Evolutionary conservation across 2,113 vertebrate genomes (phyloP).

Genomic region (Ictidomys tridecemlineatus): DNA sequence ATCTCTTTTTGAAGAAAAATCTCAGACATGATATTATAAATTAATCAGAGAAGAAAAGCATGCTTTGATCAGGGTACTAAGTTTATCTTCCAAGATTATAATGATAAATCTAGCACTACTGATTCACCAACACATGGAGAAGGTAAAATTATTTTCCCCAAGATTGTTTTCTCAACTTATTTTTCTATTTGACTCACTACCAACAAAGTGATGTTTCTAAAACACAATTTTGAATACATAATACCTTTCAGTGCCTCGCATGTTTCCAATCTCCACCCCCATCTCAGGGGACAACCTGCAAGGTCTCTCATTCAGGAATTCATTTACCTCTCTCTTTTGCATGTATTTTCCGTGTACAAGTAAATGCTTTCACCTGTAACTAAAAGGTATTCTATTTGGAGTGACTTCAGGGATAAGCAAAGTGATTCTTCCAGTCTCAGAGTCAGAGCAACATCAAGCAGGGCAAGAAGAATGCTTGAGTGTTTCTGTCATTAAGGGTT

Average conservation of each 20-base stretch:
- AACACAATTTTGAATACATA: not conserved
- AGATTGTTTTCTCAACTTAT: not conserved
- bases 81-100: not conserved
- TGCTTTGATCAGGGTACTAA: not conserved
- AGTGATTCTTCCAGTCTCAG: not conserved
- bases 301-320: not conserved
- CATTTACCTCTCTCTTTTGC: not conserved
- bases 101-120: not conserved
- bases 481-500: not conserved
- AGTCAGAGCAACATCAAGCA: not conserved
- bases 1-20: not conserved
- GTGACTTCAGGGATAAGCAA: not conserved
- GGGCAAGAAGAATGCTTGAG: not conserved
- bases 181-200: not conserved
- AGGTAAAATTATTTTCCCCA: not conserved
- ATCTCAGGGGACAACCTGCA: not conserved
- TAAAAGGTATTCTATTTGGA: not conserved
- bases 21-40: not conserved
- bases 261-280: not conserved
- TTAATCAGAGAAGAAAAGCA: not conserved
- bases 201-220: not conserved
- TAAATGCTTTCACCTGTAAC: not conserved
- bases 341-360: not conserved
- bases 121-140: not conserved
- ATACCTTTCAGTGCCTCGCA: not conserved